phyloP scores from a whole-genome alignment of 2,888 invertebrate genomes.

The Meiosimyza decipiens region DNA sequence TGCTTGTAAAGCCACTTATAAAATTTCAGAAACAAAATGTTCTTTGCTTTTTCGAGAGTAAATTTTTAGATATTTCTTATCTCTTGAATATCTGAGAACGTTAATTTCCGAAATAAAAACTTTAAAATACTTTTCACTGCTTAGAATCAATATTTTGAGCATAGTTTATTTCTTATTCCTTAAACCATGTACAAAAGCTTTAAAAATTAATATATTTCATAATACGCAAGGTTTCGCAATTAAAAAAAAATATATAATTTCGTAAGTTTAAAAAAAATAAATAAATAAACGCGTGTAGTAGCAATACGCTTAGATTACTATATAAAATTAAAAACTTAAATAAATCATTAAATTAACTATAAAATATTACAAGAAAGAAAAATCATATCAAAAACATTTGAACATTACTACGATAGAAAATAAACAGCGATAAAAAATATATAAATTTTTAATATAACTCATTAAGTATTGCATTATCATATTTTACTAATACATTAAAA shows the following conservation, averaged over 20 bases:
- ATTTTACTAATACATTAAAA: too few relatives aligned
- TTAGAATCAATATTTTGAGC: neutral
- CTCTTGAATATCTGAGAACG: too few relatives aligned
- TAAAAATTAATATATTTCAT: slow-evolving; percentile 5
- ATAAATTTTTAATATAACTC: too few relatives aligned
- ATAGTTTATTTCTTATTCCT: neutral
- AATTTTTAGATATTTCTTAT: too few relatives aligned
- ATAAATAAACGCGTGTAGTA: neutral
- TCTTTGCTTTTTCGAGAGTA: too few relatives aligned
- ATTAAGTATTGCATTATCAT: too few relatives aligned
- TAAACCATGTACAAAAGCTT: slow-evolving; percentile 13
- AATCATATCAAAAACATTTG: slow-evolving; percentile 22
- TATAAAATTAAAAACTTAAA: slow-evolving; percentile 38
- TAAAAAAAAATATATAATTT: neutral
- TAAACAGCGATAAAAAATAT: too few relatives aligned
- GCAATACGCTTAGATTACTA: neutral
- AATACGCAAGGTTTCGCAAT: slow-evolving; percentile 17
- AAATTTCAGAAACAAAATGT: too few relatives aligned
- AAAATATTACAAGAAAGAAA: slow-evolving; percentile 20
- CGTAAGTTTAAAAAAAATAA: slow-evolving; percentile 4
- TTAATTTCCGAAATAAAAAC: too few relatives aligned
- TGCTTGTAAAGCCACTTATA: too few relatives aligned
- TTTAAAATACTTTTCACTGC: too few relatives aligned
- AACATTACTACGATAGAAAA: too few relatives aligned
- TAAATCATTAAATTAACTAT: neutral